Evolutionary conservation across 1,140 invertebrate genomes (phyloP).

Genomic region (Eurosta solidaginis): DNA sequence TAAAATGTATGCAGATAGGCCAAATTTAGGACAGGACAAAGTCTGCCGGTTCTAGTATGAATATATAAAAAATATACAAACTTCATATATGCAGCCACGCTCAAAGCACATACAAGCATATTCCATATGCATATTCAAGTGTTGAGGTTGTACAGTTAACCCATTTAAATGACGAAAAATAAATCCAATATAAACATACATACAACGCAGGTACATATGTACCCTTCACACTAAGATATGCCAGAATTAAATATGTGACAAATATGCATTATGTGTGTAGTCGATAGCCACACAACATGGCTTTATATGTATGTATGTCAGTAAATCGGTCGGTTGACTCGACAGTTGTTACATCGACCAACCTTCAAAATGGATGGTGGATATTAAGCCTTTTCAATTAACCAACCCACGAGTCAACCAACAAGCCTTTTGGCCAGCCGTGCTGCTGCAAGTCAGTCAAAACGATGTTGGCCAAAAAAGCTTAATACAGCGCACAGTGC

Average conservation of each 20-base stretch:
- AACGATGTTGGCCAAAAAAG: constrained; percentile 12
- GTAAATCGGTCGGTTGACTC: not conserved
- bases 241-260: not conserved
- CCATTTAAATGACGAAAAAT: constrained; percentile 4
- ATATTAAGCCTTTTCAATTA: constrained; percentile 5
- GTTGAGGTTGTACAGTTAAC: not conserved
- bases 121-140: no score
- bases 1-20: no score
- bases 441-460: not conserved
- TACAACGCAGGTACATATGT: not conserved
- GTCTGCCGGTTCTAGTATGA: no score
- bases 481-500: no score
- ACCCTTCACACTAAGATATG: not conserved
- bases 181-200: not conserved
- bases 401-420: not conserved
- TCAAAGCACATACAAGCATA: not conserved
- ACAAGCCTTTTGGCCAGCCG: not conserved
- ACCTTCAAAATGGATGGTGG: not conserved
- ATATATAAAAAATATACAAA: not conserved
- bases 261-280: constrained; percentile 22
- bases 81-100: not conserved
- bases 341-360: not conserved
- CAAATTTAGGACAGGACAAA: no score
- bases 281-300: not conserved
- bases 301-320: no score